Evolutionary conservation across 2,797 vertebrate species (phyloP).

Genomic region (Heterohyrax brucei): DNA sequence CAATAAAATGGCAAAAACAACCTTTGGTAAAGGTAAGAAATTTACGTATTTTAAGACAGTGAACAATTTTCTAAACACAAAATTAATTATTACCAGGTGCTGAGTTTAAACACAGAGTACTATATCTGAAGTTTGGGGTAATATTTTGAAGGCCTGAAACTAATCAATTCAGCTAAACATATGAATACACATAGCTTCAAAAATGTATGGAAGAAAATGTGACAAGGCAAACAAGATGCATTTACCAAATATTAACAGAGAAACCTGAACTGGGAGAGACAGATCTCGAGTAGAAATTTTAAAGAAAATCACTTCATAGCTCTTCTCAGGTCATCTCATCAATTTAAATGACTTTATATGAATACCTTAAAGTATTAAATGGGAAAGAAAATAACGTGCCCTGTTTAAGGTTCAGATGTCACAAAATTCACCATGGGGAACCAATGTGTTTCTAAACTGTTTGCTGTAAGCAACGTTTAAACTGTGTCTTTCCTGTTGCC

Average conservation of each 20-base stretch:
- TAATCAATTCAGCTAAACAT: not conserved
- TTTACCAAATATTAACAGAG: slow-evolving; percentile 30
- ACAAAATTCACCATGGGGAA: not conserved
- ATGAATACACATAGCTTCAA: not conserved
- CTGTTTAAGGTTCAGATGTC: slow-evolving; percentile 1
- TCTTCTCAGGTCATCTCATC: not conserved
- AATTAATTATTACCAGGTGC: not conserved
- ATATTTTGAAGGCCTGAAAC: slow-evolving; percentile 11
- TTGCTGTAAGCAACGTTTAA: not conserved
- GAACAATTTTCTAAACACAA: slow-evolving; percentile 73
- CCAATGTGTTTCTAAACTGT: not conserved
- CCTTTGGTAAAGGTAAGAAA: slow-evolving; percentile 15
- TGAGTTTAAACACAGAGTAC: not conserved
- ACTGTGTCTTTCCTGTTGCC: not conserved
- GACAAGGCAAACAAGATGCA: not conserved
- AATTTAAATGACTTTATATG: not conserved
- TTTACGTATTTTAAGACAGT: slow-evolving; percentile 52
- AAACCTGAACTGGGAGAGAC: slow-evolving; percentile 5
- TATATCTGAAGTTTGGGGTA: not conserved
- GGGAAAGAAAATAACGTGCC: not conserved
- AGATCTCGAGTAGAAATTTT: not conserved
- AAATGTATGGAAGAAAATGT: not conserved
- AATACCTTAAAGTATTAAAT: not conserved
- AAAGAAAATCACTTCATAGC: slow-evolving; percentile 23
- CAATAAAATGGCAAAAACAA: slow-evolving; percentile 84